Conservation (phyloP, 2,113 vertebrate species). For the Falco punctatus region DNA sequence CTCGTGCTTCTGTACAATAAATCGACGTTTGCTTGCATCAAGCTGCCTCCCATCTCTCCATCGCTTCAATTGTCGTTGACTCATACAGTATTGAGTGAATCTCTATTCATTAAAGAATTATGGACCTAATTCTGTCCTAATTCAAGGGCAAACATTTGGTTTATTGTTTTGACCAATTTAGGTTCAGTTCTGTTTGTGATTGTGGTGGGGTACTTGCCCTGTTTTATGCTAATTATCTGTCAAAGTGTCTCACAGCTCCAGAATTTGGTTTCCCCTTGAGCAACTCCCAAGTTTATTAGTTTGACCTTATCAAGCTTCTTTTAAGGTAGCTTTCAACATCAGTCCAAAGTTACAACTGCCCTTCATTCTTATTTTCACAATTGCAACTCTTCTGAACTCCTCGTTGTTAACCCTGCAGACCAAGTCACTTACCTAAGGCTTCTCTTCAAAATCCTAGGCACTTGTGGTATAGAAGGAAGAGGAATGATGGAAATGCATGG, state of each 20-base stretch:
- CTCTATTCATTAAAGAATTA: neutral
- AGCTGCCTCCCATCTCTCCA: no score
- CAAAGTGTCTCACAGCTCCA: conserved; percentile 51
- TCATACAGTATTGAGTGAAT: neutral
- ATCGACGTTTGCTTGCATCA: no score
- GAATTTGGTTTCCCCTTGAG: conserved; percentile 54
- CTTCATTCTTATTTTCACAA: conserved; percentile 46
- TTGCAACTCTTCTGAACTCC: conserved; percentile 30
- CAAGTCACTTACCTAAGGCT: neutral
- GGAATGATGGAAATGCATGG: neutral
- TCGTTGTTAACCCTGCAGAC: conserved; percentile 11
- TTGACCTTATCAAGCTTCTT: conserved; percentile 74
- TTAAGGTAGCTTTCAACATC: conserved; percentile 70
- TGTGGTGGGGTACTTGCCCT: conserved; percentile 26
- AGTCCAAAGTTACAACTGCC: conserved; percentile 61
- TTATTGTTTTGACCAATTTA: neutral
- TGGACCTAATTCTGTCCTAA: neutral
- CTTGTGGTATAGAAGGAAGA: neutral
- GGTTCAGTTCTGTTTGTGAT: conserved; percentile 39
- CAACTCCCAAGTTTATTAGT: conserved; percentile 70
- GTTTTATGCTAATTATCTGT: conserved; percentile 75
- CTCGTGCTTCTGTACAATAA: no score
- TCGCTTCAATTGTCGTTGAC: neutral
- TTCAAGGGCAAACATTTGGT: neutral
- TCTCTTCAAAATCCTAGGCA: neutral